Base-by-base conservation (phyloP, 2,888 invertebrate species). In the Acleris cristana region DNA sequence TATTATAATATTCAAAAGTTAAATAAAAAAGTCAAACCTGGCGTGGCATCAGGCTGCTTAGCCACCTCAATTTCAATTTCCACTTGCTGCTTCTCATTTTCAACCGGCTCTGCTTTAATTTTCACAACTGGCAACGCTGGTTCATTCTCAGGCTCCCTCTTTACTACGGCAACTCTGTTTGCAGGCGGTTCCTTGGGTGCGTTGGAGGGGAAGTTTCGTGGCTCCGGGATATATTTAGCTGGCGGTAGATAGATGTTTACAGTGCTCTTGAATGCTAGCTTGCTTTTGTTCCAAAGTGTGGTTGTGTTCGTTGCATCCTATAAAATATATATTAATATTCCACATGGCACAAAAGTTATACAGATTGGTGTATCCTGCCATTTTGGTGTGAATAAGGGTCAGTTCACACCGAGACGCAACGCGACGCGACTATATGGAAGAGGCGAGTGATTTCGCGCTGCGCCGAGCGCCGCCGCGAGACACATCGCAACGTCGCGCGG, bases 171-270 rank as follows among this genome's bases (percentile, higher is more conserved):
- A 7, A 44, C 18, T 21, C 56, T 61, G 30, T 21, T 52, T 52
- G 52, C 48, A 23, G 52, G 62, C 48, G 44, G 61, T 18, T 45
- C 58, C 16, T 53, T 53, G 0, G 7, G 40, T 7, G 44, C 19
- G 12, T 12, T 48, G 4, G 16, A 14, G 3, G 53, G 23, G 8
- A 51, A 45, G 14, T 14, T 40, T 18, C 52, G 56, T 14, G 18
- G 53, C 8, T 63, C 62, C 16, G 64, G 56, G 21, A 49, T 19
- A 1, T 60, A 65, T 44, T 65, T 64, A 1, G 61, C 65, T 1
- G 69, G 69, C 8, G 69, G 69, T 2, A 69, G 52, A 52, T 56
- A 69, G 7, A 69, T 69, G 34, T 69, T 65, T 2, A 69, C 69
- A 2, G 56, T 60, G 40, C 48, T 60, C 8, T 60, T 69, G 12